phyloP scores from a whole-genome alignment of 2,797 vertebrate species.

The Neostethus bicornis region DNA sequence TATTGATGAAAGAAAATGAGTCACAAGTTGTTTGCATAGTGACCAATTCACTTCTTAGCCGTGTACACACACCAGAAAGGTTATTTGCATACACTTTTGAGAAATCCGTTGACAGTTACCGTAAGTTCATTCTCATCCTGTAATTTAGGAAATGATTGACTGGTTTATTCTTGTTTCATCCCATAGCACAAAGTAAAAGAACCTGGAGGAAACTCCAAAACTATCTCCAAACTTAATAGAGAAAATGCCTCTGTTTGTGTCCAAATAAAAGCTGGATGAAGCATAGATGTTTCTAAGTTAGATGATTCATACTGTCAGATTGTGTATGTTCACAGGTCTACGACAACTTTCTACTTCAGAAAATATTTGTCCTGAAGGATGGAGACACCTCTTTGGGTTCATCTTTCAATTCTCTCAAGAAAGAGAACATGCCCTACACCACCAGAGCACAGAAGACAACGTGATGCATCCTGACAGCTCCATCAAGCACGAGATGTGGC shows the following conservation, averaged over 20 bases:
- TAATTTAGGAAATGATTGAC: conserved; percentile 55
- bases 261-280: conserved; percentile 14
- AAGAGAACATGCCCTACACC: conserved; percentile 50
- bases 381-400: conserved; percentile 59
- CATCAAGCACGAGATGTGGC: conserved; percentile 76
- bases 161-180: conserved; percentile 65
- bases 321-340: conserved; percentile 57
- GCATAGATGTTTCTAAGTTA: conserved; percentile 26
- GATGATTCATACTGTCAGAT: conserved; percentile 50
- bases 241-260: conserved; percentile 3
- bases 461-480: conserved; percentile 80
- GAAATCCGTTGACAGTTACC: conserved; percentile 49
- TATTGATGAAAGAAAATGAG: background rate
- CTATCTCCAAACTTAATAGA: conserved; percentile 21
- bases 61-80: background rate
- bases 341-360: conserved; percentile 36
- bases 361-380: conserved; percentile 50
- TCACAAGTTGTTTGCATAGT: conserved; percentile 1
- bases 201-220: conserved; percentile 44
- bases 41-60: background rate
- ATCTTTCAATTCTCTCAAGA: conserved; percentile 42
- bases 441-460: conserved; percentile 34
- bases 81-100: conserved; percentile 2
- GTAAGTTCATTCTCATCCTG: conserved; percentile 31
- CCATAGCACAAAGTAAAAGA: conserved; percentile 43